These are phyloP conservation scores for Eumaeus atala DNA, from an alignment of 1,140 invertebrate species.

Conservation along the genomic window DNA sequence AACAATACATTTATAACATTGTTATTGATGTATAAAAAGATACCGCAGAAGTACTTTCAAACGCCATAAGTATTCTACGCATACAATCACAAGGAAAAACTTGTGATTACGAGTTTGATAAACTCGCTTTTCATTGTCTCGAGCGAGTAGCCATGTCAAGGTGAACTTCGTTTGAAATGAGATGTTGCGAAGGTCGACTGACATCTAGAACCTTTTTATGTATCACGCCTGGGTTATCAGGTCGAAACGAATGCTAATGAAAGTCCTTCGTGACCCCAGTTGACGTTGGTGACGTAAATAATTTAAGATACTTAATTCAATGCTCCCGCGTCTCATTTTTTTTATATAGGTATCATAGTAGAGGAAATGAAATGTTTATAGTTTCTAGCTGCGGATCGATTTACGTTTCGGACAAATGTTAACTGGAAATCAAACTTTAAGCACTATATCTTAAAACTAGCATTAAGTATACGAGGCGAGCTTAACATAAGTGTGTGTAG, in stretches of 20 bases:
- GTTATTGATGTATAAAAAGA: not conserved
- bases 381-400: too few relatives aligned
- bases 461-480: too few relatives aligned
- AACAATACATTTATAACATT: not conserved
- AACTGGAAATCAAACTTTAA: too few relatives aligned
- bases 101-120: not conserved
- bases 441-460: too few relatives aligned
- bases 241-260: not conserved
- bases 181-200: conserved; percentile 22
- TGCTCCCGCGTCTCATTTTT: not conserved
- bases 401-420: too few relatives aligned
- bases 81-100: conserved; percentile 1
- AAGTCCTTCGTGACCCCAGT: not conserved
- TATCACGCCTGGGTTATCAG: not conserved
- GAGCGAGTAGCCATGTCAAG: conserved; percentile 27
- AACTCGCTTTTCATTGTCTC: conserved; percentile 20
- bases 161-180: conserved; percentile 22
- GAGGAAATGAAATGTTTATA: too few relatives aligned
- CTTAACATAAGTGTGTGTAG: too few relatives aligned
- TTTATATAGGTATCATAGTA: not conserved
- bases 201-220: conserved; percentile 7
- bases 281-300: not conserved
- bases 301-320: not conserved
- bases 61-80: not conserved
- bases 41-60: not conserved